phyloP scores from a whole-genome alignment of 1,140 invertebrate species.

The Sesamia nonagrioides region DNA sequence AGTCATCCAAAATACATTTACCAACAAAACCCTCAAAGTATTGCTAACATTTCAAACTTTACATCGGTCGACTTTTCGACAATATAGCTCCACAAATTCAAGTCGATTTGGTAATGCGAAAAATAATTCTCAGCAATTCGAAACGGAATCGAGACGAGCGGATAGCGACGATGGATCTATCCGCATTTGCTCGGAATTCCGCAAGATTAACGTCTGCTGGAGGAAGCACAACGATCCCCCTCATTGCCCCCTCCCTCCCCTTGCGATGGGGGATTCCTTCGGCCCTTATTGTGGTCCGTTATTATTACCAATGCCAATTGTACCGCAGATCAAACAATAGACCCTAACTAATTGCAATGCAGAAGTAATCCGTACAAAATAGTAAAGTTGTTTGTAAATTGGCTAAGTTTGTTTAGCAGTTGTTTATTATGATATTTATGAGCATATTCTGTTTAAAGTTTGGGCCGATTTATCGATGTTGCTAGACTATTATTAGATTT shows the following conservation, averaged over 20 bases:
- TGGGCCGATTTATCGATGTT: constrained; percentile 19
- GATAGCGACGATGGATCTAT: constrained; percentile 51
- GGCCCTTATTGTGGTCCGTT: constrained; percentile 49
- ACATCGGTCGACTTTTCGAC: constrained; percentile 25
- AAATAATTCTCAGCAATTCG: constrained; percentile 44
- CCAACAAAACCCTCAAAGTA: neutral
- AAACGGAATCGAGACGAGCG: constrained; percentile 43
- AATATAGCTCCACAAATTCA: constrained; percentile 24
- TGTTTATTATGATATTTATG: constrained; percentile 44
- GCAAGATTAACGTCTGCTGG: constrained; percentile 60
- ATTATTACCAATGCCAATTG: constrained; percentile 68
- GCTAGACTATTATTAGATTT: neutral
- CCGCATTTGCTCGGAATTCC: constrained; percentile 61
- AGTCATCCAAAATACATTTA: neutral
- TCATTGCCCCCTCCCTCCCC: neutral
- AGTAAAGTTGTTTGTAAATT: constrained; percentile 42
- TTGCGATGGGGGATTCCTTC: neutral
- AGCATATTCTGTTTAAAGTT: constrained; percentile 39
- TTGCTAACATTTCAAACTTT: neutral
- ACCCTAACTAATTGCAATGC: constrained; percentile 38
- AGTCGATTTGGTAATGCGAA: constrained; percentile 44
- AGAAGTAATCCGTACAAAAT: constrained; percentile 47
- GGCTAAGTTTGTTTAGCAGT: constrained; percentile 41
- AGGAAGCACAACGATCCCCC: constrained; percentile 35
- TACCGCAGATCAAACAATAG: constrained; percentile 52